A percentile compares a stretch with the other conserved stretches of the same genome.
Conservation (phyloP, 2,888 invertebrate species). For the Palloptera scutellata region DNA sequence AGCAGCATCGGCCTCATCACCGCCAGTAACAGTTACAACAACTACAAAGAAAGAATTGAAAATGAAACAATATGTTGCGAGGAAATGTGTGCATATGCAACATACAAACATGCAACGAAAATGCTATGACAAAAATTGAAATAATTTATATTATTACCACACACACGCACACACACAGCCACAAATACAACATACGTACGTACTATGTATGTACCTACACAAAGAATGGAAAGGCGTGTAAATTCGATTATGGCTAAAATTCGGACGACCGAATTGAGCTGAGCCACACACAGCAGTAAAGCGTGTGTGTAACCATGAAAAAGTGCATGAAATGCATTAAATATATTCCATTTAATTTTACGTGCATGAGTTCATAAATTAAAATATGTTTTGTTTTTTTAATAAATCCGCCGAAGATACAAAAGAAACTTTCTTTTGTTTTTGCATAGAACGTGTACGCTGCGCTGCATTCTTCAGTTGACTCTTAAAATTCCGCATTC, state of each 20-base stretch:
- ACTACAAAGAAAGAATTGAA: constrained; percentile 6
- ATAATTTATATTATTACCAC: constrained; percentile 22
- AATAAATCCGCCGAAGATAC: neutral
- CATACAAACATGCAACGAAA: neutral
- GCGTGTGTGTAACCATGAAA: constrained; percentile 11
- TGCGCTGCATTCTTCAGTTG: no score
- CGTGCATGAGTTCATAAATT: constrained; percentile 29
- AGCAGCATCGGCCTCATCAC: no score
- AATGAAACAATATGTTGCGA: constrained; percentile 27
- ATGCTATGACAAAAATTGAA: constrained; percentile 11
- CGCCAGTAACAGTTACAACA: no score
- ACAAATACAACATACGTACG: no score
- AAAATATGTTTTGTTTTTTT: constrained; percentile 26
- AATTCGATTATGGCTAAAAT: constrained; percentile 22
- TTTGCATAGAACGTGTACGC: no score
- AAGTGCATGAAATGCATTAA: constrained; percentile 29
- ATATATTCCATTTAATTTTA: constrained; percentile 9
- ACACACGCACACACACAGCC: neutral
- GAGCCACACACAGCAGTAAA: no score
- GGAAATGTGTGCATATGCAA: constrained; percentile 11
- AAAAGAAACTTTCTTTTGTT: neutral
- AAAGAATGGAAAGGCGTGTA: constrained; percentile 12
- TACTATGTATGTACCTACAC: no score
- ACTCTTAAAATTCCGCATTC: no score
- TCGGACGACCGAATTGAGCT: no score